Evolutionary conservation across 2,888 invertebrate genomes (phyloP), one percentile per base, ranked within the genome.

Genomic region (Ctenicera cuprea): DNA sequence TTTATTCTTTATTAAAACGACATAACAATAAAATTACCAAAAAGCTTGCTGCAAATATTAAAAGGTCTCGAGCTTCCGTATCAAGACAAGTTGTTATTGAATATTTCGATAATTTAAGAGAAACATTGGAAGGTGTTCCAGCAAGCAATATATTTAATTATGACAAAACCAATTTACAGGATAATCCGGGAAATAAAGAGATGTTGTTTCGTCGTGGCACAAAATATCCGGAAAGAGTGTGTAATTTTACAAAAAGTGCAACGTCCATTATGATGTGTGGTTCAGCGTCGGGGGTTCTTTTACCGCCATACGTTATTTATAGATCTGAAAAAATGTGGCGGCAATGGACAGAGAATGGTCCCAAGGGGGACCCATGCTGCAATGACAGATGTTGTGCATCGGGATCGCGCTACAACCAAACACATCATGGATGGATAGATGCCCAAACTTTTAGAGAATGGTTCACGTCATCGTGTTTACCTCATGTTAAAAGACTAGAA

Each of bases 281-380:
- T n/a, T n/a, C n/a, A n/a, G n/a, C n/a, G n/a, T 18, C 38, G 37
- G 83, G 84, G 16, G 71, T 74, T 45, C 63, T 83, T 8, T 77
- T 84, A 12, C 81, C 82, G 20, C 81, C 80, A 78, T 78, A 43
- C n/a, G 16, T n/a, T n/a, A n/a, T n/a, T n/a, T 83, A 83, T 69
- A 84, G 82, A 72, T 67, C 81, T 12, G 76, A 80, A 71, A 59
- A 80, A 20, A 26, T 85, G 33, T 82, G 78, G 76, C 14, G 2
- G 7, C 71, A 78, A n/a, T 85, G 84, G 84, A 79, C 74, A 4
- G 72, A 74, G 71, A 80, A 79, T 20, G 85, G 84, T 9, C 84
- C 82, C 70, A 83, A 81, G 66, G 48, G 80, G 5, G 74, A 75
- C 0, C 78, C 78, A 69, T 79, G 72, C 61, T 74, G 74, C 33